These are phyloP conservation scores for Apotomis betuletana DNA, from an alignment of 2,888 invertebrate species.

Conservation along the genomic window DNA sequence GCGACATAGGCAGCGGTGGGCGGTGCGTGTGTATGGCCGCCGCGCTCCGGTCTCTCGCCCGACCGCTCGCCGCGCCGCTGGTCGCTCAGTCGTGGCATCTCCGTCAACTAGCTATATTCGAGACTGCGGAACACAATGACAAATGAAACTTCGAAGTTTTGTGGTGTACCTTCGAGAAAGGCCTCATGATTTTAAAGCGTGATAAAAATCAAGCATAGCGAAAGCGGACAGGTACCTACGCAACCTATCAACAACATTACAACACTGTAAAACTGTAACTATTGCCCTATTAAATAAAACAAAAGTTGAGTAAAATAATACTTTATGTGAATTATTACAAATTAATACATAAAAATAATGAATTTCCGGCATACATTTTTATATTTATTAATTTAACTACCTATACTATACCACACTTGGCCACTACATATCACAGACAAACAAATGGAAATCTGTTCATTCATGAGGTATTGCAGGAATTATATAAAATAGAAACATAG, in stretches of 20 bases:
- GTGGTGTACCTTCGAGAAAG: too few species aligned
- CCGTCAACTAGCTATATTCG: too few species aligned
- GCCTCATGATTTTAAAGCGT: too few species aligned
- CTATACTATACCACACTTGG: slow-evolving; percentile 12
- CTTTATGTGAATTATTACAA: slow-evolving; percentile 17
- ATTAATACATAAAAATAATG: slow-evolving; percentile 18
- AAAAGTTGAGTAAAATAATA: slow-evolving; percentile 1
- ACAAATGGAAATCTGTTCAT: neutral
- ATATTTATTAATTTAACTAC: neutral
- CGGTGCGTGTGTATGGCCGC: too few species aligned
- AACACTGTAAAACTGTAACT: neutral
- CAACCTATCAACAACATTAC: neutral
- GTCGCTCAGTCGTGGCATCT: too few species aligned
- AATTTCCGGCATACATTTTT: neutral
- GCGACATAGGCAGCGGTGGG: too few species aligned
- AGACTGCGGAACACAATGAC: too few species aligned
- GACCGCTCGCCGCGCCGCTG: too few species aligned
- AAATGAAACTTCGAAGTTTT: too few species aligned
- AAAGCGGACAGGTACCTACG: neutral
- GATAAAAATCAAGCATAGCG: too few species aligned
- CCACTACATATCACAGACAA: neutral
- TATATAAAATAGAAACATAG: neutral
- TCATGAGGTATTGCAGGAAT: neutral
- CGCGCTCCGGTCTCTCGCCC: too few species aligned
- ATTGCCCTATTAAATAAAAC: slow-evolving; percentile 5